phyloP scores from a whole-genome alignment of 2,797 vertebrate species.

The Chaunax sp. region DNA sequence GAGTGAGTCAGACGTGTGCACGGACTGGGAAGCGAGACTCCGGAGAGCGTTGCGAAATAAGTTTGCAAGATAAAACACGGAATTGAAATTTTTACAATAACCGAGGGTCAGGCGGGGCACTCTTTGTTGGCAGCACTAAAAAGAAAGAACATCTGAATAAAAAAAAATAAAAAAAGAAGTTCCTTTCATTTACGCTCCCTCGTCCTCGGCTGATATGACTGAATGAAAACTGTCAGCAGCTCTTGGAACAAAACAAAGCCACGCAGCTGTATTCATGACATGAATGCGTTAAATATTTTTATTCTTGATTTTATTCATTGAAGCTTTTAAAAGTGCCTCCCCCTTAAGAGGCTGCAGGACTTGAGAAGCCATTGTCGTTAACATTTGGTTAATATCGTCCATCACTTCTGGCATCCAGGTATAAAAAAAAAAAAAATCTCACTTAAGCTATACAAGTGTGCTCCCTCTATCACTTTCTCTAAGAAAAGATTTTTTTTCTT shows the following conservation, averaged over 20 bases:
- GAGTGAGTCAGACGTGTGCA: slow-evolving; percentile 63
- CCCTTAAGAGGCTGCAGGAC: slow-evolving; percentile 15
- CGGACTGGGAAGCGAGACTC: slow-evolving; percentile 49
- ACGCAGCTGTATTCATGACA: slow-evolving; percentile 27
- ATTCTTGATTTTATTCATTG: slow-evolving; percentile 14
- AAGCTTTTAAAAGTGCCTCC: slow-evolving; percentile 31
- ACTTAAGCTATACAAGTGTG: slow-evolving; percentile 28
- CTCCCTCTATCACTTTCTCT: slow-evolving; percentile 43
- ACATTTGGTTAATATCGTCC: slow-evolving; percentile 37
- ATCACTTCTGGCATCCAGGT: slow-evolving; percentile 26
- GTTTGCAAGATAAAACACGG: slow-evolving; percentile 56
- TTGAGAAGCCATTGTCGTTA: slow-evolving; percentile 42
- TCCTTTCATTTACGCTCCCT: slow-evolving; percentile 34
- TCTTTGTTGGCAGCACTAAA: slow-evolving; percentile 41
- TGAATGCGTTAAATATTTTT: slow-evolving; percentile 14
- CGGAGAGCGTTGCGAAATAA: slow-evolving; percentile 48
- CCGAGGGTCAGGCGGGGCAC: slow-evolving; percentile 41
- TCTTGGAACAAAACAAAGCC: slow-evolving; percentile 35
- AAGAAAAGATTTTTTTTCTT: slow-evolving; percentile 47
- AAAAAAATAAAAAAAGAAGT: slow-evolving; percentile 19
- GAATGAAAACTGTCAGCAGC: slow-evolving; percentile 48
- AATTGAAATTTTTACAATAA: slow-evolving; percentile 65
- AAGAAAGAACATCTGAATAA: slow-evolving; percentile 42
- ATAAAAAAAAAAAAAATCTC: background rate
- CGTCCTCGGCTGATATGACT: slow-evolving; percentile 43